Percentiles rank a stretch among this genome's conserved stretches.
Evolutionary conservation across 2,797 vertebrate genomes (phyloP).

Genomic region (Pipistrellus kuhlii): DNA sequence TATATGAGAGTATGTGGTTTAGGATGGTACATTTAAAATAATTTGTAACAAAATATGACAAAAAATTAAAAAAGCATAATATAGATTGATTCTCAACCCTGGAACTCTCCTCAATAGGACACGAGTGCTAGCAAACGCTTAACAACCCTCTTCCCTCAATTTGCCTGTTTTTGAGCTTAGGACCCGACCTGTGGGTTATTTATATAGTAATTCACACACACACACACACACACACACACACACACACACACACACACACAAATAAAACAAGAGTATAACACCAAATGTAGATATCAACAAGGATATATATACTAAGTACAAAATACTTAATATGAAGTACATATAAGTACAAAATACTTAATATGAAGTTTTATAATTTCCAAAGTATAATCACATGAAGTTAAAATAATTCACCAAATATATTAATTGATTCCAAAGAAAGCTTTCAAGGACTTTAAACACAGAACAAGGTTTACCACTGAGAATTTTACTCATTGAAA

Average conservation of each 20-base stretch:
- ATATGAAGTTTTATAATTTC: conserved; percentile 21
- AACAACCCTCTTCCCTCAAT: not conserved
- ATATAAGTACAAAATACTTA: conserved; percentile 6
- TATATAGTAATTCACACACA: not conserved
- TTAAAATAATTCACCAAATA: conserved; percentile 37
- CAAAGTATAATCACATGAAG: not conserved
- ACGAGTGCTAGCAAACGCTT: not conserved
- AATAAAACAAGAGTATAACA: not conserved
- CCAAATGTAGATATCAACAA: not conserved
- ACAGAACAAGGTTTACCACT: conserved; percentile 35
- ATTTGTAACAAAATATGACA: not conserved
- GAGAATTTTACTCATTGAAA: conserved; percentile 72
- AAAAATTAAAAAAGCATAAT: not conserved
- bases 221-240: not conserved
- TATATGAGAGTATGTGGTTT: not conserved
- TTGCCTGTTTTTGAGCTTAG: not conserved
- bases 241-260: too few relatives aligned
- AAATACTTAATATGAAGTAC: conserved; percentile 3
- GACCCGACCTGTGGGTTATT: not conserved
- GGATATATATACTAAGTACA: not conserved
- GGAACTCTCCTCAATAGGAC: not conserved
- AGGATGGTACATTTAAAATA: not conserved
- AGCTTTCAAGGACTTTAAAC: conserved; percentile 58
- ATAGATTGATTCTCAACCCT: not conserved
- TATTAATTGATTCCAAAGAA: conserved; percentile 25